A percentile compares a stretch with the other conserved stretches of the same genome.
These are phyloP conservation scores for Athalia circularis DNA, from an alignment of 2,888 invertebrate genomes.

Conservation along the genomic window DNA sequence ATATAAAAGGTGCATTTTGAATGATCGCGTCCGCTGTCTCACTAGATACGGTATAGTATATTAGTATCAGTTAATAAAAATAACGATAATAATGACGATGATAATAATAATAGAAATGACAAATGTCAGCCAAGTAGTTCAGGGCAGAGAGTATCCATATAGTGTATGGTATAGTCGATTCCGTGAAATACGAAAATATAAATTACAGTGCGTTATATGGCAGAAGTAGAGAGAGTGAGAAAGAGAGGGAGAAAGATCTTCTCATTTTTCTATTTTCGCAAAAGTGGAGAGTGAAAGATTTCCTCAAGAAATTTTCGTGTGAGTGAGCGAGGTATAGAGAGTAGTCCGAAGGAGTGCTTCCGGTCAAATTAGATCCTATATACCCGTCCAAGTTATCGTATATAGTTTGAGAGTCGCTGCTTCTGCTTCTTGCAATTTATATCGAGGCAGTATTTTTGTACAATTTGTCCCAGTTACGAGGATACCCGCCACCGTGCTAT, in stretches of 20 bases:
- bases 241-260: background rate
- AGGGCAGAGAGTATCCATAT: background rate
- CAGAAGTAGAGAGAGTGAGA: background rate
- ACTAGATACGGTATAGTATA: background rate
- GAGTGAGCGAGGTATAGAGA: background rate
- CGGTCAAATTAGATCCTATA: conserved; percentile 61
- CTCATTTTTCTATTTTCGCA: conserved; percentile 4
- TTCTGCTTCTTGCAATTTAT: conserved; percentile 58
- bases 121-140: background rate
- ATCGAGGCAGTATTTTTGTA: conserved; percentile 63
- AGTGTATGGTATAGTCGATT: background rate
- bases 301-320: background rate
- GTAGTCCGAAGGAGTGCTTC: conserved; percentile 53
- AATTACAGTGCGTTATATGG: background rate
- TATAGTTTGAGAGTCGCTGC: conserved; percentile 45
- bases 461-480: conserved; percentile 66
- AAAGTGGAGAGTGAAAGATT: background rate
- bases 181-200: background rate
- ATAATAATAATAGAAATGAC: background rate
- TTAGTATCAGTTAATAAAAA: background rate
- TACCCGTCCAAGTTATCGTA: conserved; percentile 52
- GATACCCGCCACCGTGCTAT: conserved; percentile 54
- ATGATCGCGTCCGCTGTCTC: background rate
- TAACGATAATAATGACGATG: background rate
- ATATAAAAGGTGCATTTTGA: background rate